Evolutionary conservation across 92 coral and sea anemone species (phyloP).

Genomic region (Umimayanthus kanabou): DNA sequence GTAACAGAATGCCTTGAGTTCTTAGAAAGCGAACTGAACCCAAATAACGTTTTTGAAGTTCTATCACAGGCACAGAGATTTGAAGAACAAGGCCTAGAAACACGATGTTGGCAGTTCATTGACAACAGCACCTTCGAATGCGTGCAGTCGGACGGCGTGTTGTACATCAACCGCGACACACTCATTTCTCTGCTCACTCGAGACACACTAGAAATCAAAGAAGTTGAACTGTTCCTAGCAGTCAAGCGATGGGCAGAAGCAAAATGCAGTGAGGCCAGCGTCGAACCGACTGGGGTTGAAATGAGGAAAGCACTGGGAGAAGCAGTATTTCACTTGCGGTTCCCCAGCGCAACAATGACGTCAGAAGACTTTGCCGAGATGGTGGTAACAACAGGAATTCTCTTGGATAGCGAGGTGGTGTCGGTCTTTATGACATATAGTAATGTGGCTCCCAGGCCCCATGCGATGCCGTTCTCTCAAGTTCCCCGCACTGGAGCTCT

Average conservation of each 20-base stretch:
- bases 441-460: slow-evolving; percentile 39
- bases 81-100: slow-evolving; percentile 10
- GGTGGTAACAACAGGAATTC: slow-evolving; percentile 52
- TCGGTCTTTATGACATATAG: slow-evolving; percentile 52
- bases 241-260: slow-evolving; percentile 50
- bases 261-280: slow-evolving; percentile 19
- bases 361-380: slow-evolving; percentile 53
- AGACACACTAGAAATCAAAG: slow-evolving; percentile 57
- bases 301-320: slow-evolving; percentile 37
- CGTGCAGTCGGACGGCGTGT: slow-evolving; percentile 30
- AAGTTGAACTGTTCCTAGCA: slow-evolving; percentile 51
- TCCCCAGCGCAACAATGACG: slow-evolving; percentile 48
- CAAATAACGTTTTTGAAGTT: slow-evolving; percentile 29
- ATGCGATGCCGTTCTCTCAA: slow-evolving; percentile 47
- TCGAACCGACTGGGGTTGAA: slow-evolving; percentile 28
- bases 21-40: slow-evolving; percentile 4
- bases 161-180: slow-evolving; percentile 41
- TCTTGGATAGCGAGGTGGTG: slow-evolving; percentile 54
- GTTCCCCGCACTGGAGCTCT: slow-evolving; percentile 47
- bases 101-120: slow-evolving; percentile 36
- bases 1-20: slow-evolving; percentile 15
- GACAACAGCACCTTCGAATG: slow-evolving; percentile 37
- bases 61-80: slow-evolving; percentile 27
- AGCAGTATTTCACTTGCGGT: slow-evolving; percentile 47
- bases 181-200: slow-evolving; percentile 44